Evolutionary conservation across 1,140 invertebrate species (phyloP).

Genomic region (Papilio machaon): DNA sequence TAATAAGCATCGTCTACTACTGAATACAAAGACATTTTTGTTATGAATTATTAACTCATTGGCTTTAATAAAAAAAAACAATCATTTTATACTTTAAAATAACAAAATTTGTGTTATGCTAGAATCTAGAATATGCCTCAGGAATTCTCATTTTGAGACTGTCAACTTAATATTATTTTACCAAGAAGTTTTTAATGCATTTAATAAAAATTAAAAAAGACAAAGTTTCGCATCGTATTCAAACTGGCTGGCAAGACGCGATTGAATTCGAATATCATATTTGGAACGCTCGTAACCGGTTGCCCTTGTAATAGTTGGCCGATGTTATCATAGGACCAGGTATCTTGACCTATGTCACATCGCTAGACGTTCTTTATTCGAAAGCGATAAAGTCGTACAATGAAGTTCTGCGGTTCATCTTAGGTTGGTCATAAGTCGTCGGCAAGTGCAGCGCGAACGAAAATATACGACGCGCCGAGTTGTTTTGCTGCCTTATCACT

Average conservation of each 20-base stretch:
- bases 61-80: no score
- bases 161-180: neutral
- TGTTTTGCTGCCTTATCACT: constrained; percentile 81
- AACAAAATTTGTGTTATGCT: neutral
- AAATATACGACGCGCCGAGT: constrained; percentile 79
- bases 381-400: constrained; percentile 47
- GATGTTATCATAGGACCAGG: constrained; percentile 76
- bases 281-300: constrained; percentile 77
- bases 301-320: constrained; percentile 81
- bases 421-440: constrained; percentile 70
- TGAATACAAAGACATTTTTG: no score
- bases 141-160: neutral
- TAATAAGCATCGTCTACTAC: no score
- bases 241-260: constrained; percentile 44
- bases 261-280: constrained; percentile 77
- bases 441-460: constrained; percentile 81
- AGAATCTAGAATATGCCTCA: neutral
- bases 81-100: no score
- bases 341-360: constrained; percentile 60
- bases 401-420: constrained; percentile 56
- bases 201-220: neutral
- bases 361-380: constrained; percentile 46
- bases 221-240: constrained; percentile 31
- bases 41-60: no score
- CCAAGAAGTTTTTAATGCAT: constrained; percentile 7